Conservation (phyloP, 2,797 vertebrate species). For the Pelodytes ibericus region DNA sequence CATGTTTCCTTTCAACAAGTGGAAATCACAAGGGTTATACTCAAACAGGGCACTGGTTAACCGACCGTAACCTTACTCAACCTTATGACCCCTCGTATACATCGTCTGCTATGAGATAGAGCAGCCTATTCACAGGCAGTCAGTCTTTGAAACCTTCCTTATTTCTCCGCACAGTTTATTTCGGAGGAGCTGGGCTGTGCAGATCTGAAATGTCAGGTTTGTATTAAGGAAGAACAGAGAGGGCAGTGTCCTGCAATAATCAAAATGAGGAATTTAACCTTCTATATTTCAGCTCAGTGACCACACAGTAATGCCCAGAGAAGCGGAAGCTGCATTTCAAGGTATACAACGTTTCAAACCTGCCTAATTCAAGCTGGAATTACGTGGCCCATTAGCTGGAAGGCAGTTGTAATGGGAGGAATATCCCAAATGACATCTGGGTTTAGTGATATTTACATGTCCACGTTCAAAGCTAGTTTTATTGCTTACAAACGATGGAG, state of each 20-base stretch:
- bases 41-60: constrained; percentile 69
- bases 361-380: constrained; percentile 65
- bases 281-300: constrained; percentile 72
- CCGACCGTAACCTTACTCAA: constrained; percentile 66
- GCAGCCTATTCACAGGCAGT: constrained; percentile 75
- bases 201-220: constrained; percentile 81
- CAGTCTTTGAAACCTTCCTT: constrained; percentile 70
- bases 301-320: constrained; percentile 69
- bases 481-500: neutral
- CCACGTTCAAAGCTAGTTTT: constrained; percentile 14
- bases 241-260: constrained; percentile 66
- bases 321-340: constrained; percentile 62
- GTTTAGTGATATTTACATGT: constrained; percentile 57
- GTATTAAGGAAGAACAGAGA: constrained; percentile 65
- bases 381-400: constrained; percentile 64
- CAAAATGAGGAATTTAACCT: constrained; percentile 77
- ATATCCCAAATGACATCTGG: constrained; percentile 40
- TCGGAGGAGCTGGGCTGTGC: constrained; percentile 73
- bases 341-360: constrained; percentile 61
- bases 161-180: constrained; percentile 73
- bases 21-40: neutral
- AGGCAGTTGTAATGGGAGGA: constrained; percentile 52
- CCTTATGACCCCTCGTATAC: constrained; percentile 73
- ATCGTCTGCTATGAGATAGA: constrained; percentile 69
- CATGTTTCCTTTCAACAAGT: neutral